These are phyloP conservation scores for Tenodera sinensis DNA, from an alignment of 2,888 invertebrate species.

Conservation along the genomic window DNA sequence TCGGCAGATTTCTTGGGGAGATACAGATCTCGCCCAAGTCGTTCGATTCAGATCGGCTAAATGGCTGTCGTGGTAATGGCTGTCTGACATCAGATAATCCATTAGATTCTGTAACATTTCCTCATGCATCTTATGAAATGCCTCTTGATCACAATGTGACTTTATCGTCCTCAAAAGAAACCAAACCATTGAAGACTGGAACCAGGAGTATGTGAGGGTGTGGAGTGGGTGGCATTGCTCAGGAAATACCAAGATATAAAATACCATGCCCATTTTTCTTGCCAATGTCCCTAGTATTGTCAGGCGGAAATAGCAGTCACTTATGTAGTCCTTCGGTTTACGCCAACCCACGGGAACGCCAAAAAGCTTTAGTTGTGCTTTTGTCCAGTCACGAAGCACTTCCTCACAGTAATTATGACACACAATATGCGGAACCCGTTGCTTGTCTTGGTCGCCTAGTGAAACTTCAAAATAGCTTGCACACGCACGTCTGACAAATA, in stretches of 20 bases:
- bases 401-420: too few relatives aligned
- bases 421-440: too few relatives aligned
- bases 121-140: neutral
- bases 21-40: neutral
- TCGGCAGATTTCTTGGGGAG: too few relatives aligned
- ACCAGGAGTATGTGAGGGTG: neutral
- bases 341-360: too few relatives aligned
- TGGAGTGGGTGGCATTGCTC: neutral
- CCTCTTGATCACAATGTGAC: neutral
- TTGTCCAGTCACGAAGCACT: too few relatives aligned
- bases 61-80: neutral
- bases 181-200: neutral
- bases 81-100: neutral
- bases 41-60: neutral
- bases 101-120: neutral
- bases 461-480: too few relatives aligned
- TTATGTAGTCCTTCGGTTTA: too few relatives aligned
- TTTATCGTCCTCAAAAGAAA: neutral
- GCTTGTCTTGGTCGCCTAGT: too few relatives aligned
- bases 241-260: neutral
- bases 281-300: too few relatives aligned
- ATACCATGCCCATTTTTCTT: neutral
- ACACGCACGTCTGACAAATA: too few relatives aligned
- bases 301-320: too few relatives aligned
- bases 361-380: too few relatives aligned